A percentile compares a stretch with the other conserved stretches of the same genome.
These are phyloP conservation scores for Caenorhabditis virilis DNA, from an alignment of 2,888 invertebrate genomes.

Conservation along the genomic window DNA sequence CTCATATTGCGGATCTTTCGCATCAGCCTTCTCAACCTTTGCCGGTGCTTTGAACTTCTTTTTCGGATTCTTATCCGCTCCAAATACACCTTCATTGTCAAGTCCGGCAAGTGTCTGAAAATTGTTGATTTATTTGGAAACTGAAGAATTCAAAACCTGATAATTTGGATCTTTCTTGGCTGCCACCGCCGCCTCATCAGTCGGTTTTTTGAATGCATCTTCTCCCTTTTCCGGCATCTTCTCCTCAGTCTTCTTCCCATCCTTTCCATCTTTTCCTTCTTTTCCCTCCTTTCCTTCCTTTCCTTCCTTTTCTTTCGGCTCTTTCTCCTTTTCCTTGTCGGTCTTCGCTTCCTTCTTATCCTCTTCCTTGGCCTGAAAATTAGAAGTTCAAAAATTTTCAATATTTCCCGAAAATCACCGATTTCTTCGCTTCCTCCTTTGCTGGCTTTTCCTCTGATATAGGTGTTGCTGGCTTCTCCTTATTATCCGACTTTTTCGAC, in stretches of 20 bases:
- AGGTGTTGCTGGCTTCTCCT: too few relatives aligned
- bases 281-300: constrained; percentile 5
- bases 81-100: constrained; percentile 7
- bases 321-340: neutral
- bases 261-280: neutral
- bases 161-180: constrained; percentile 9
- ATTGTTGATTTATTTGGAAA: too few relatives aligned
- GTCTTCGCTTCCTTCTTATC: neutral
- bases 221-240: neutral
- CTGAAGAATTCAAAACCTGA: too few relatives aligned
- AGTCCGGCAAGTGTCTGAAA: constrained; percentile 8
- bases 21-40: constrained; percentile 40
- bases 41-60: constrained; percentile 43
- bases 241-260: neutral
- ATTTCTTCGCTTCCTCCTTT: too few relatives aligned
- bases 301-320: neutral
- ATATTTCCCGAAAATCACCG: too few relatives aligned
- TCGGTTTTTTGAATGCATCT: constrained; percentile 7
- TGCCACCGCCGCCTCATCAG: constrained; percentile 5
- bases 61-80: constrained; percentile 34
- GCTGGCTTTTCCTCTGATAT: too few relatives aligned
- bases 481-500: too few relatives aligned
- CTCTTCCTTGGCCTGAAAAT: neutral
- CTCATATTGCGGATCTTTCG: constrained; percentile 48
- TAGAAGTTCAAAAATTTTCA: too few relatives aligned